Evolutionary conservation across 2,797 vertebrate species (phyloP).

Genomic region (Acridotheres tristis): DNA sequence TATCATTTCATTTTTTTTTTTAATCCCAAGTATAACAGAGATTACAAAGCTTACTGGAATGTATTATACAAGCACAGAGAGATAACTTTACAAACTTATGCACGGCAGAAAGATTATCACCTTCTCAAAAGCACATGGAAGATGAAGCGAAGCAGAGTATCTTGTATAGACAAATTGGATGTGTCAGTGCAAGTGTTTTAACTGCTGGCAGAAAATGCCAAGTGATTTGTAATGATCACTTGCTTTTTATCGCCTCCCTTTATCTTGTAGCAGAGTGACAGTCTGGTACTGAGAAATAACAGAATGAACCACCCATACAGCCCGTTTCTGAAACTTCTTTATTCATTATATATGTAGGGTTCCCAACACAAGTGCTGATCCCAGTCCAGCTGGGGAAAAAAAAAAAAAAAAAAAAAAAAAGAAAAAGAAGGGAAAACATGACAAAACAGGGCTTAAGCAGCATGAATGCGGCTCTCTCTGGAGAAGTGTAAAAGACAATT

Average conservation of each 20-base stretch:
- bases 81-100: neutral
- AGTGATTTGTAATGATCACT: slow-evolving; percentile 46
- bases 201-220: slow-evolving; percentile 27
- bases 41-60: neutral
- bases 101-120: neutral
- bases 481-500: slow-evolving; percentile 41
- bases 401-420: neutral
- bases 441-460: slow-evolving; percentile 12
- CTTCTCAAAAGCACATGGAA: neutral
- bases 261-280: neutral
- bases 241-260: neutral
- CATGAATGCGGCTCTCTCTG: slow-evolving; percentile 22
- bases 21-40: neutral
- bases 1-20: neutral
- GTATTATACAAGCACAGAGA: neutral
- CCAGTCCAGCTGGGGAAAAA: neutral
- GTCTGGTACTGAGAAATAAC: neutral
- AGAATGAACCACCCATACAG: neutral
- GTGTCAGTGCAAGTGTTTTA: neutral
- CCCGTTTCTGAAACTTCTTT: neutral
- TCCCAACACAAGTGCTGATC: neutral
- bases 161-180: neutral
- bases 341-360: neutral
- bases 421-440: neutral
- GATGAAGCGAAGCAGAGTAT: neutral